A percentile compares a stretch with the other conserved stretches of the same genome.
Evolutionary conservation across 2,888 invertebrate genomes (phyloP).

Genomic region (Argyresthia albistria): DNA sequence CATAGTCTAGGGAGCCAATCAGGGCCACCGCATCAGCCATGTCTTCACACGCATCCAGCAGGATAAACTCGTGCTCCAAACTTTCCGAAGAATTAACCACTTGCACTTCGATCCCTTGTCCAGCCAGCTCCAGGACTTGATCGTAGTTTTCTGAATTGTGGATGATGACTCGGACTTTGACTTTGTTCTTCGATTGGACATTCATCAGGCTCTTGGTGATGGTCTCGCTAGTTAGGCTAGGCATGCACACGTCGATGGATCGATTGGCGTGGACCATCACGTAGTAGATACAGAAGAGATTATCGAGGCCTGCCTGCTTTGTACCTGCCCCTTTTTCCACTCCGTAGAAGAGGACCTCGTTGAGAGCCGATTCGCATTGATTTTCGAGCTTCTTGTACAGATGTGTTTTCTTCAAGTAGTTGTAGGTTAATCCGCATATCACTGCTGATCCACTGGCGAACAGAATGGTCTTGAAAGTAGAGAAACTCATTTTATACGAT

Average conservation of each 20-base stretch:
- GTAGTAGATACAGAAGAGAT: conserved; percentile 39
- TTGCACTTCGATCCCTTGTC: conserved; percentile 36
- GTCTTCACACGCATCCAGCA: conserved; percentile 29
- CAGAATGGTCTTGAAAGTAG: conserved; percentile 18
- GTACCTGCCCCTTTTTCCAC: conserved; percentile 23
- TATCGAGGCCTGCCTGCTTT: conserved; percentile 31
- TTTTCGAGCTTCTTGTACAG: conserved; percentile 4
- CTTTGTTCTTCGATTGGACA: conserved; percentile 25
- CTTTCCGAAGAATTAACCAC: conserved; percentile 24
- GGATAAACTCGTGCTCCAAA: conserved; percentile 41
- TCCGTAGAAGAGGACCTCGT: conserved; percentile 45
- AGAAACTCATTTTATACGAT: conserved; percentile 14
- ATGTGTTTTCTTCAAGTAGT: conserved; percentile 11
- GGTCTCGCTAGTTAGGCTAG: conserved; percentile 32
- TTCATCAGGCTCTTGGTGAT: conserved; percentile 31
- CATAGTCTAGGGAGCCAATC: conserved; percentile 38
- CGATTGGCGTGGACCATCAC: conserved; percentile 31
- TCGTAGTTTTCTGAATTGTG: conserved; percentile 27
- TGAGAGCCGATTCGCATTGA: conserved; percentile 17
- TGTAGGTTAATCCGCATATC: conserved; percentile 16
- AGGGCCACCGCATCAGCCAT: conserved; percentile 30
- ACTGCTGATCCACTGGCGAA: conserved; percentile 18
- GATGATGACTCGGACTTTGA: conserved; percentile 31
- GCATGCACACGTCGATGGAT: conserved; percentile 41
- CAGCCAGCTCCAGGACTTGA: conserved; percentile 23